These are phyloP conservation scores for Phytoseiulus persimilis DNA, from an alignment of 2,888 invertebrate genomes.

Conservation along the genomic window DNA sequence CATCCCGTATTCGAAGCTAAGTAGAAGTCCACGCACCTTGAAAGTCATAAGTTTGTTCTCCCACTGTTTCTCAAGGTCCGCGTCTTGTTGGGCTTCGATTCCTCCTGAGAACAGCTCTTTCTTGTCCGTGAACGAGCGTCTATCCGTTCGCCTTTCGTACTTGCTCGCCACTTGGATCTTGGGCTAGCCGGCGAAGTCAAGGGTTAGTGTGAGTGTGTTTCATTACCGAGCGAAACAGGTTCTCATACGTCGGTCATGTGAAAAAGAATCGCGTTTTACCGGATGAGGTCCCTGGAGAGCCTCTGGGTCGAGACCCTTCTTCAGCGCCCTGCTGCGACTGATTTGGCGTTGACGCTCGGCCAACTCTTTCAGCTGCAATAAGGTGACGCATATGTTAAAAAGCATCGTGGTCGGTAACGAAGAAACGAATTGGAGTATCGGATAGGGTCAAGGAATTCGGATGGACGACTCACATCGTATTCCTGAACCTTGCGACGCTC, in stretches of 20 bases:
- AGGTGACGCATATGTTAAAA: conserved; percentile 21
- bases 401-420: too few species aligned
- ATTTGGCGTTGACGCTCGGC: conserved; percentile 98
- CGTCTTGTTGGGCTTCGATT: conserved; percentile 69
- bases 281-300: conserved; percentile 33
- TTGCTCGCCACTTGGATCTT: conserved; percentile 98
- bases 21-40: conserved; percentile 45
- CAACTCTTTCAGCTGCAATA: conserved; percentile 83
- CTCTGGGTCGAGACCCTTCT: conserved; percentile 91
- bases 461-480: conserved; percentile 72
- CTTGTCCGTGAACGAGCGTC: conserved; percentile 90
- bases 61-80: conserved; percentile 70
- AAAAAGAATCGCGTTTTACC: too few species aligned
- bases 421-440: background rate
- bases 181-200: conserved; percentile 59
- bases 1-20: conserved; percentile 64
- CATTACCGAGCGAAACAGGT: too few species aligned
- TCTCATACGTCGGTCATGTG: too few species aligned
- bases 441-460: background rate
- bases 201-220: background rate
- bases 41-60: conserved; percentile 54
- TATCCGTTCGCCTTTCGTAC: conserved; percentile 94
- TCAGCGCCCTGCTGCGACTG: conserved; percentile 91
- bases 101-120: conserved; percentile 91
- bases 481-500: conserved; percentile 97